Evolutionary conservation across 2,113 vertebrate species (phyloP), one percentile per base, ranked within the genome.

Genomic region (Tychaedon coryphoeus): DNA sequence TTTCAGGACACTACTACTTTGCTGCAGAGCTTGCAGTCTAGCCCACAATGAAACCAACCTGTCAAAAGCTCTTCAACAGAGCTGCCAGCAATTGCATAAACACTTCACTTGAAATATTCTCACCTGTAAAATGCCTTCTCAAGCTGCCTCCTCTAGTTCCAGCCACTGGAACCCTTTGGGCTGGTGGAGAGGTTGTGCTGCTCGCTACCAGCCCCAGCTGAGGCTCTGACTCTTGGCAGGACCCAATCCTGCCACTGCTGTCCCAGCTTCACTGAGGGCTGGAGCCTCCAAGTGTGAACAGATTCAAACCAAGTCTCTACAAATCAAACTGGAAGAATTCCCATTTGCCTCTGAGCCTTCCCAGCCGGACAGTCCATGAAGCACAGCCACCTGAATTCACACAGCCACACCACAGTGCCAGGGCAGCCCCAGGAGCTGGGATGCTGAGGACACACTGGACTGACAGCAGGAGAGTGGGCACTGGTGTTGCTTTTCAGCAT

Each of bases 151-250:
- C 47, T 62, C 43, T 8, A 24, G 18, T 36, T 87, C 31, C 34
- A 43, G 31, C 12, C 56, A 24, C 29, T 34, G 1, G 1, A 47
- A 6, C 5, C 9, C 19, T 18, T 24, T 29, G 71, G 47, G 54
- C 48, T 56, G 70, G n/a, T 22, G 48, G 36, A 72, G 33, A 80
- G 15, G 29, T 34, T 19, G 53, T 10, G 13, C 67, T 80, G 76
- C 43, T 64, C 0, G 0, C 14, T 26, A 8, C n/a, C 47, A 54
- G 29, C 17, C 34, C 72, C 48, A 48, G 34, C 14, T 70, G 71
- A 70, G 56, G 29, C 45, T 62, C 26, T 45, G n/a, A 23, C 43
- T 45, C 45, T 31, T 11, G 56, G n/a, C n/a, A 58, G 53, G 28
- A 57, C 48, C 50, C 26, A 25, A 13, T 24, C 9, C 54, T 57